Conservation (phyloP, 2,113 vertebrate genomes). For the Thryonomys swinderianus region DNA sequence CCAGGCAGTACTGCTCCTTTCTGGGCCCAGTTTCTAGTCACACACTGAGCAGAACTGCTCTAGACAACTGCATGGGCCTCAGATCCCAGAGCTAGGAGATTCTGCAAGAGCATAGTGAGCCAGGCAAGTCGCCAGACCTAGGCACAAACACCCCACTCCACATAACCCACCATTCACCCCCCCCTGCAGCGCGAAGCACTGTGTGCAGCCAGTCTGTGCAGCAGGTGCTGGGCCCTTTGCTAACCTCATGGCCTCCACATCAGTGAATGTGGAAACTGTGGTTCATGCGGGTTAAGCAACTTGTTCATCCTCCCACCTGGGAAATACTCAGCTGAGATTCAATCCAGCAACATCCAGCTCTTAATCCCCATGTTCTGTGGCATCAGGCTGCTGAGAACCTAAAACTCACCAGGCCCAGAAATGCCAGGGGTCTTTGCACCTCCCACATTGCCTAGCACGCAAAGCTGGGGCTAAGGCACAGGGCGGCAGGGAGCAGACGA, state of each 20-base stretch:
- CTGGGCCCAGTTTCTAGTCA: background rate
- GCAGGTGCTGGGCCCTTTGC: background rate
- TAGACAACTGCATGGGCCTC: background rate
- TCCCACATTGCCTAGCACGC: background rate
- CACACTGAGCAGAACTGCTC: background rate
- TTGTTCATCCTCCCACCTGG: background rate
- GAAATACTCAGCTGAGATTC: background rate
- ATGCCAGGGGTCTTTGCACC: slow-evolving; percentile 28
- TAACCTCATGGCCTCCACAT: background rate
- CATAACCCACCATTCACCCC: background rate
- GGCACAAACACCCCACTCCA: background rate
- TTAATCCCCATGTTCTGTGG: background rate
- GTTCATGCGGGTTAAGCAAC: background rate
- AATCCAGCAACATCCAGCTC: background rate
- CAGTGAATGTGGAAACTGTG: background rate
- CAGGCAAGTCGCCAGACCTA: background rate
- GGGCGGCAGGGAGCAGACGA: background rate
- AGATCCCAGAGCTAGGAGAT: background rate
- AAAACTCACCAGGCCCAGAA: background rate
- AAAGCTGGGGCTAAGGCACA: background rate
- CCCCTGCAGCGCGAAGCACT: background rate
- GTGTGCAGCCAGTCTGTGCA: fast-evolving
- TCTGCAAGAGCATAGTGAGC: background rate
- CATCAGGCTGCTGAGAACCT: background rate
- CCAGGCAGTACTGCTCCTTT: background rate